These are phyloP conservation scores for Fistularia commersonii DNA, from an alignment of 2,797 vertebrate species.

Conservation along the genomic window DNA sequence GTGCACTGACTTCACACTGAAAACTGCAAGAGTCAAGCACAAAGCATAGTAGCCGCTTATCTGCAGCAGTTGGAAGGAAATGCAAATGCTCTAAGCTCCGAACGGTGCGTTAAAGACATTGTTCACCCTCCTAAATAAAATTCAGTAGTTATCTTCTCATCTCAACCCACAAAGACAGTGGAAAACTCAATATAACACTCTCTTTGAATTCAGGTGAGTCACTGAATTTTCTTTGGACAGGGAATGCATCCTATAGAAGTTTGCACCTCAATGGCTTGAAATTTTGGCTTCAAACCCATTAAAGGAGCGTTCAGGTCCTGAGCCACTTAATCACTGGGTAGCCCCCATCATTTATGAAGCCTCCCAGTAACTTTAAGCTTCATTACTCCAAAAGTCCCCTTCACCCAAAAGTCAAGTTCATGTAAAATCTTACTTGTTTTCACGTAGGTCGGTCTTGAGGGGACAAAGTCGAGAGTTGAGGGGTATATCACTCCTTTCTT, in stretches of 20 bases:
- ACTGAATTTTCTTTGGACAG: background rate
- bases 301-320: background rate
- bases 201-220: background rate
- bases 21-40: constrained; percentile 21
- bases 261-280: background rate
- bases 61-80: background rate
- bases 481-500: constrained; percentile 92
- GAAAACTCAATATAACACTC: background rate
- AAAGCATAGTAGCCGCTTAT: constrained; percentile 14
- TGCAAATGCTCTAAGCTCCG: background rate
- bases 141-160: no score
- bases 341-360: background rate
- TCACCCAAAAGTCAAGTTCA: background rate
- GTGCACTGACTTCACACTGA: constrained; percentile 25
- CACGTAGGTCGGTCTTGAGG: constrained; percentile 75
- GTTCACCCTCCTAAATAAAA: background rate
- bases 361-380: background rate
- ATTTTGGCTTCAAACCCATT: background rate
- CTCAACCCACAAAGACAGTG: no score
- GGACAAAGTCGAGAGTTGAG: constrained; percentile 82
- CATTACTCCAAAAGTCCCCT: background rate
- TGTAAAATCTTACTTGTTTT: constrained; percentile 78
- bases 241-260: no score
- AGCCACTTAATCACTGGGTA: background rate
- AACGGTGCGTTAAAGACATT: background rate